Evolutionary conservation across 1,140 invertebrate genomes (phyloP), one percentile per base, ranked within the genome.

Genomic region (Camponotus pennsylvanicus): DNA sequence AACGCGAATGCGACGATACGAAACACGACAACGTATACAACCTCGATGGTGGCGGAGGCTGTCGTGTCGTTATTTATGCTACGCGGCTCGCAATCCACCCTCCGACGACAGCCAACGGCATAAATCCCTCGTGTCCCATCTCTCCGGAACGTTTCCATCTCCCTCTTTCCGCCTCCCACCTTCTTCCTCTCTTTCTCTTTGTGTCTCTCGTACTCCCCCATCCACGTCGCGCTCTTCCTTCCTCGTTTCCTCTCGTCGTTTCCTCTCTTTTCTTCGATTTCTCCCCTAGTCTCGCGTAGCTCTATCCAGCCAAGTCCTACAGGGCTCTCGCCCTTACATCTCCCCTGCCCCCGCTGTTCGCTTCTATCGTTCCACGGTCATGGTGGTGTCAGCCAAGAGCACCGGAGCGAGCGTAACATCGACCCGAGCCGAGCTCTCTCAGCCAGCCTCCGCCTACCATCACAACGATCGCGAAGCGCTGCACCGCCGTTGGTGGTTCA

Each of bases 31-130:
- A 18, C 37, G 27, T 40, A 64, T 45, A 32, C 64, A 70, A 40
- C 78, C 32, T 63, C 83, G 82, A 42, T 55, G 34, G 70, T 42
- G 64, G 66, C 69, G 71, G 86, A 86, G 80, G 86, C 87, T 88
- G 82, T 83, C 88, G 82, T 78, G 80, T 88, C 89, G 86, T 91
- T 91, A 91, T 91, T 91, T 91, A 91, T 91, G 90, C 90, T 77
- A 69, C 83, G 86, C 73, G 88, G 78, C 82, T 89, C 90, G 64
- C 88, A 66, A 89, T 87, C 88, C 87, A 89, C 79, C 85, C 89
- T 89, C 79, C 85, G 87, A 91, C 89, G 89, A 91, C 90, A 91
- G 87, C 15, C 87, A 77, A 73, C 79, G 70, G 80, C 85, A 67
- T 91, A 91, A 91, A 91, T 84, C 70, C 90, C 84, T 73, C 59